Evolutionary conservation across 2,113 vertebrate species (phyloP).

Genomic region (Vulpes lagopus): DNA sequence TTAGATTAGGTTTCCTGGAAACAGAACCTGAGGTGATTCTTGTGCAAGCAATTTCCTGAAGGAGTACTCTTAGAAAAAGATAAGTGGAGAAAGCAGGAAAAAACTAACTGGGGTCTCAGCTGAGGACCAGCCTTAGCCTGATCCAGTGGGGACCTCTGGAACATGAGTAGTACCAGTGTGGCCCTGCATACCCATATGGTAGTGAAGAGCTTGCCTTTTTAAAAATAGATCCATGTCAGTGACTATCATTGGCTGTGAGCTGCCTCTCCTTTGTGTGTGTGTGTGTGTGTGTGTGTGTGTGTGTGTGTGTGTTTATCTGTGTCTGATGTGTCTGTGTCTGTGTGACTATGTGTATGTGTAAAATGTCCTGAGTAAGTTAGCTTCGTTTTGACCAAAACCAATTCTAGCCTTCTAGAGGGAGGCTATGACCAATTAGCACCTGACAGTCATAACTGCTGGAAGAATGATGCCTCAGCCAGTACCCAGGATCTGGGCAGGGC

Average conservation of each 20-base stretch:
- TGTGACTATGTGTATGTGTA: not conserved
- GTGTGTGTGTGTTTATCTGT: not conserved
- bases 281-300: not conserved
- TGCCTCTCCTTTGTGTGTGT: not conserved
- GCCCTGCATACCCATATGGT: not conserved
- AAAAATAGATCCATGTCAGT: not conserved
- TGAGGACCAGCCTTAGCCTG: not conserved
- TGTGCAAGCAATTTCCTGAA: not conserved
- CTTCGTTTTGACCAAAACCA: slow-evolving; percentile 56
- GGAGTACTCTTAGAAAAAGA: not conserved
- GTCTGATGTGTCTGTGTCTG: not conserved
- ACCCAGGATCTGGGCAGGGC: not conserved
- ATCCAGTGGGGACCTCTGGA: not conserved
- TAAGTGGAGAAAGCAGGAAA: not conserved
- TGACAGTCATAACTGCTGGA: not conserved
- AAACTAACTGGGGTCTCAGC: not conserved
- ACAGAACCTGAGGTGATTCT: not conserved
- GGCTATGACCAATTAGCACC: not conserved
- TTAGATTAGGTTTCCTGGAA: not conserved
- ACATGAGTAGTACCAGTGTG: not conserved
- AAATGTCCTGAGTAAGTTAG: not conserved
- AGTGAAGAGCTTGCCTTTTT: not conserved
- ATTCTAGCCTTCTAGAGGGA: not conserved
- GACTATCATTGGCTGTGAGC: not conserved
- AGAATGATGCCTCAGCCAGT: not conserved